Conservation (phyloP, 1,140 invertebrate genomes). For the Aphaenogaster floridana region DNA sequence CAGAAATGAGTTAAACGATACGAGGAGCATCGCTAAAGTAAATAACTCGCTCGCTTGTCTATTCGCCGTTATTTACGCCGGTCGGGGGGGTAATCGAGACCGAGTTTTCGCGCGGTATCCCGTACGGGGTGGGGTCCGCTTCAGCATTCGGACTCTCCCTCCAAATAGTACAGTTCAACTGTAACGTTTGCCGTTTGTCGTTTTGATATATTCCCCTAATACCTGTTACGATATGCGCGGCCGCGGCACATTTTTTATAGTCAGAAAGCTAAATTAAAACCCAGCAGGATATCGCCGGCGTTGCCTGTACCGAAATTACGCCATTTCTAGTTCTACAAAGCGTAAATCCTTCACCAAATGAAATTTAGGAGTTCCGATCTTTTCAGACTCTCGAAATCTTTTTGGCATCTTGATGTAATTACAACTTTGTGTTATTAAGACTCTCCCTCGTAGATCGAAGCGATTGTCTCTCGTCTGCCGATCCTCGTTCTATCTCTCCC, state of each 20-base stretch:
- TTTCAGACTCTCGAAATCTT: neutral
- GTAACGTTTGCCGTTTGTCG: neutral
- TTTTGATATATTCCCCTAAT: neutral
- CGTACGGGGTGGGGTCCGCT: too few relatives aligned
- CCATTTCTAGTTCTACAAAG: neutral
- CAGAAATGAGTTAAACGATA: slow-evolving; percentile 73
- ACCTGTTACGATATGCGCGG: neutral
- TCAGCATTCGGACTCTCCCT: neutral
- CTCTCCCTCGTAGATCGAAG: neutral
- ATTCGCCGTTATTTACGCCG: slow-evolving; percentile 70
- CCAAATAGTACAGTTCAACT: neutral
- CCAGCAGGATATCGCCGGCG: neutral
- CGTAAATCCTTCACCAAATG: neutral
- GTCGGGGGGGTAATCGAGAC: slow-evolving; percentile 55
- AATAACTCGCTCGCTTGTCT: slow-evolving; percentile 68
- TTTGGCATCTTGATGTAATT: neutral
- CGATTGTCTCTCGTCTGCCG: slow-evolving; percentile 15
- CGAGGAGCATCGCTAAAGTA: slow-evolving; percentile 71
- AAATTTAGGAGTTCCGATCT: too few relatives aligned
- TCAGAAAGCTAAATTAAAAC: neutral
- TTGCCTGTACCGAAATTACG: neutral
- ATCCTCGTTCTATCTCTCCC: too few relatives aligned
- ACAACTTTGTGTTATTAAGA: neutral
- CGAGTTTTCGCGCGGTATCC: slow-evolving; percentile 50
- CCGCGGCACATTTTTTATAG: neutral